These are phyloP conservation scores for Danio kyathit DNA, from an alignment of 2,797 vertebrate species.

Conservation along the genomic window DNA sequence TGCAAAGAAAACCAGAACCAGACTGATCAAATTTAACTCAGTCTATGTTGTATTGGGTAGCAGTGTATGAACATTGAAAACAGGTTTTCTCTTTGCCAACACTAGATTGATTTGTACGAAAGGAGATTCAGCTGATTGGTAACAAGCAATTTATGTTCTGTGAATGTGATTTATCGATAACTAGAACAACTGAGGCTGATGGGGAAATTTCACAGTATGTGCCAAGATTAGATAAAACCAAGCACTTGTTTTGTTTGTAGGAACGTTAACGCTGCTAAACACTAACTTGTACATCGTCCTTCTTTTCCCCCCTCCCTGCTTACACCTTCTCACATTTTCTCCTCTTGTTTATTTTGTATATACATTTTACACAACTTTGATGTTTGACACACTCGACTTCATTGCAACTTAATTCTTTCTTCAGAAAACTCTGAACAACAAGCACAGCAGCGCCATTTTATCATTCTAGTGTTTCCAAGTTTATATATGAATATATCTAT, in stretches of 20 bases:
- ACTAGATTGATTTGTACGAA: conserved; percentile 62
- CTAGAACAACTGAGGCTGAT: conserved; percentile 48
- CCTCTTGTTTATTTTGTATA: conserved; percentile 65
- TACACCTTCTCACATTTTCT: conserved; percentile 51
- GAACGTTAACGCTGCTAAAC: conserved; percentile 73
- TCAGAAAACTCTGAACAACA: conserved; percentile 36
- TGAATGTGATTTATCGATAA: conserved; percentile 57
- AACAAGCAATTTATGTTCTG: conserved; percentile 60
- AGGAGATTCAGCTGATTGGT: conserved; percentile 59
- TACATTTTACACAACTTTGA: conserved; percentile 61
- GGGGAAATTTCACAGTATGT: conserved; percentile 65
- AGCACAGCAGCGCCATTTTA: conserved; percentile 57
- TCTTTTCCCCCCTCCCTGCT: conserved; percentile 43
- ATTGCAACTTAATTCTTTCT: conserved; percentile 20
- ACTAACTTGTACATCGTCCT: conserved; percentile 69
- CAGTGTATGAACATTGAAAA: conserved; percentile 64
- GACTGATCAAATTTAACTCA: conserved; percentile 66
- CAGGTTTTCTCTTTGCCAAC: conserved; percentile 54
- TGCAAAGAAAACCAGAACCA: conserved; percentile 62
- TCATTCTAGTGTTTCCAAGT: conserved; percentile 50
- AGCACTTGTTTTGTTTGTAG: conserved; percentile 74
- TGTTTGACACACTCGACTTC: conserved; percentile 45
- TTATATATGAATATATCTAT: conserved; percentile 10
- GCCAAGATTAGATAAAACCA: conserved; percentile 70
- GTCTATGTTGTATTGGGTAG: conserved; percentile 70